phyloP scores from a whole-genome alignment of 2,888 invertebrate species.

The Archaeoteleia sp. region DNA sequence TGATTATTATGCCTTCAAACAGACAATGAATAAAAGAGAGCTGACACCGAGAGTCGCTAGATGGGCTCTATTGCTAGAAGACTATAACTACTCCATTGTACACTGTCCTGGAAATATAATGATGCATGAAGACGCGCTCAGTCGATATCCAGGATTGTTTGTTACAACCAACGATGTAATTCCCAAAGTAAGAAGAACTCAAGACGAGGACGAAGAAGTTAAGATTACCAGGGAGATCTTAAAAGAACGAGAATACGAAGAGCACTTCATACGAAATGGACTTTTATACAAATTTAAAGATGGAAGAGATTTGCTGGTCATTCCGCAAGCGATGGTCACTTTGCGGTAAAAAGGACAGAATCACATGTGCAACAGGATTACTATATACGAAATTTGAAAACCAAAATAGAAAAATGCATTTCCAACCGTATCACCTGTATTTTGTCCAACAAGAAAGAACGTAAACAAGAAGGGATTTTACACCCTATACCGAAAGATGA shows the following conservation, averaged over 20 bases:
- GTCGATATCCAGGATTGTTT: background rate
- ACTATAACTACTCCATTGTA: slow-evolving; percentile 16
- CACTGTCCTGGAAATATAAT: slow-evolving; percentile 20
- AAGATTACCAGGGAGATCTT: slow-evolving; percentile 3
- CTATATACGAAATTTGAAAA: slow-evolving; percentile 20
- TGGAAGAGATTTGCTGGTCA: slow-evolving; percentile 10
- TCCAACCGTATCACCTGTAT: slow-evolving; percentile 28
- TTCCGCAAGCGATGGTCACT: slow-evolving; percentile 28
- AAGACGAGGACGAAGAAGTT: slow-evolving; percentile 20
- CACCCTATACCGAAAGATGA: slow-evolving; percentile 27
- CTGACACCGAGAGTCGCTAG: slow-evolving; percentile 21
- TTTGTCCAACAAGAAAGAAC: slow-evolving; percentile 20
- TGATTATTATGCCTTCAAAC: slow-evolving; percentile 34
- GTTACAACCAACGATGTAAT: background rate
- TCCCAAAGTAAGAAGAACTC: slow-evolving; percentile 8
- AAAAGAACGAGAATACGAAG: slow-evolving; percentile 13
- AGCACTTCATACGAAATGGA: slow-evolving; percentile 4
- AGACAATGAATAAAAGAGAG: slow-evolving; percentile 36
- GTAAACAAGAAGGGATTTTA: slow-evolving; percentile 35
- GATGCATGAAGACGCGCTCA: slow-evolving; percentile 35
- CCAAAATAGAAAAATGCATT: slow-evolving; percentile 19
- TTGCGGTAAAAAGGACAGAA: slow-evolving; percentile 6
- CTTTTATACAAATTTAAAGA: slow-evolving; percentile 13
- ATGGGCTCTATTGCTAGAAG: slow-evolving; percentile 27
- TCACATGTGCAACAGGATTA: slow-evolving; percentile 14